phyloP scores from a whole-genome alignment of 2,113 vertebrate species.

The Tinamus guttatus region DNA sequence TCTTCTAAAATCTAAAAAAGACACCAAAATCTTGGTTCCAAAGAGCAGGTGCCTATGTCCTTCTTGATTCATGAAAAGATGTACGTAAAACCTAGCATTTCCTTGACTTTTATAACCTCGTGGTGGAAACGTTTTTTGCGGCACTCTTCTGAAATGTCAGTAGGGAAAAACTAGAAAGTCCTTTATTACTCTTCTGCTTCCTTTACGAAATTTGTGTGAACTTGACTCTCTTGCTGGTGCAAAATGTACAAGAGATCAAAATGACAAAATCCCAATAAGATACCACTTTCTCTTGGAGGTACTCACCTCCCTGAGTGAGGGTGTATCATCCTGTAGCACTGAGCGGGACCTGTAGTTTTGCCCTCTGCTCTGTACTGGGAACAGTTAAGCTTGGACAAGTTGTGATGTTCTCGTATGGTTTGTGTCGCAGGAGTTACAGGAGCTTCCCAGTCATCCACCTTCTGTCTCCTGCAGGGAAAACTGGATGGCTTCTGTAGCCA shows the following conservation, averaged over 20 bases:
- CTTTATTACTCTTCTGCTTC: neutral
- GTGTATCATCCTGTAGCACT: neutral
- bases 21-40: neutral
- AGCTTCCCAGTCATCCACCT: neutral
- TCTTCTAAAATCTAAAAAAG: neutral
- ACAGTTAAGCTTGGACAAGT: neutral
- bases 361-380: neutral
- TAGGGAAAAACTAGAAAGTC: neutral
- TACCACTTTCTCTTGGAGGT: neutral
- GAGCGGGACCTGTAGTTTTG: neutral
- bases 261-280: neutral
- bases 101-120: neutral
- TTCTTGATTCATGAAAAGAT: neutral
- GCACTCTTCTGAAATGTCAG: neutral
- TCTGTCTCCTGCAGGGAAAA: neutral
- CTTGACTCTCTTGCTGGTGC: neutral
- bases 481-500: fast-evolving
- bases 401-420: neutral
- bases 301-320: neutral
- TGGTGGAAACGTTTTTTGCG: neutral
- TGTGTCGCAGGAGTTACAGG: neutral
- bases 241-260: neutral
- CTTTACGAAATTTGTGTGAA: neutral
- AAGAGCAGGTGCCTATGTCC: neutral
- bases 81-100: neutral